phyloP scores from a whole-genome alignment of 1,140 invertebrate genomes.

The Drosophila tsacasi region DNA sequence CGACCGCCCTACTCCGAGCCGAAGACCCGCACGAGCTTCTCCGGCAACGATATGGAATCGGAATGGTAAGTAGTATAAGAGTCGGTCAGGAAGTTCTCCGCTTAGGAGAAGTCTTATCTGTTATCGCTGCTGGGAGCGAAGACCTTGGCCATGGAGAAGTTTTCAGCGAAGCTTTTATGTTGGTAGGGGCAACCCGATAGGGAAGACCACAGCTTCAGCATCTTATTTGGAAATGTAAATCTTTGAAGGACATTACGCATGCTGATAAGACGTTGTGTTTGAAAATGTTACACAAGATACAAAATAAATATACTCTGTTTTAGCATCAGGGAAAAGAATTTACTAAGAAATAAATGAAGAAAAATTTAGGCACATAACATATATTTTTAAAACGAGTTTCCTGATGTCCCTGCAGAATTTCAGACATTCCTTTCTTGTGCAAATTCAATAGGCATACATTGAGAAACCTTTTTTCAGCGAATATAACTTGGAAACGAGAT shows the following conservation, averaged over 20 bases:
- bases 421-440: background rate
- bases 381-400: background rate
- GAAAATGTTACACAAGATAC: background rate
- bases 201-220: background rate
- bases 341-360: background rate
- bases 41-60: slow-evolving; percentile 48
- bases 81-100: background rate
- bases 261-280: background rate
- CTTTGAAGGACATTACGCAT: background rate
- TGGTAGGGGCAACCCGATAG: slow-evolving; percentile 33
- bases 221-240: slow-evolving; percentile 1
- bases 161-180: slow-evolving; percentile 7
- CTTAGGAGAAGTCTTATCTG: slow-evolving; percentile 14
- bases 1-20: slow-evolving; percentile 18
- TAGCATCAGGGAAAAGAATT: background rate
- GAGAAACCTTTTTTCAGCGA: background rate
- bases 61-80: slow-evolving; percentile 36
- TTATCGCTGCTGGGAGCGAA: slow-evolving; percentile 18
- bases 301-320: background rate
- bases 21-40: slow-evolving; percentile 13
- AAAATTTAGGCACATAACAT: background rate
- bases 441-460: background rate
- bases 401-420: background rate
- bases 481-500: background rate
- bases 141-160: slow-evolving; percentile 55